phyloP scores from a whole-genome alignment of 2,888 invertebrate genomes.

The Cylloceria caligata region DNA sequence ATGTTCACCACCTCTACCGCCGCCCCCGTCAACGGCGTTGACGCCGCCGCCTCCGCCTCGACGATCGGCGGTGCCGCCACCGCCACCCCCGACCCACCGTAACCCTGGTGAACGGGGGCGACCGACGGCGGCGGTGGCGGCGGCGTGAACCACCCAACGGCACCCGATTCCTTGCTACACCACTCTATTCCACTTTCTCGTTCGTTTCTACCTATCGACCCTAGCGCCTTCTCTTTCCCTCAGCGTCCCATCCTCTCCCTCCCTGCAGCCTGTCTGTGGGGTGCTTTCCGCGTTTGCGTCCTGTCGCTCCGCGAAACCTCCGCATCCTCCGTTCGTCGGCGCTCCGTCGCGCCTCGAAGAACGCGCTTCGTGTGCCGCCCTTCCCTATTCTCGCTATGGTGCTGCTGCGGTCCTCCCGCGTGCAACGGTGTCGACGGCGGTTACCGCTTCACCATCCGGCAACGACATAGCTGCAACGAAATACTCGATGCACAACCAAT shows the following conservation, averaged over 20 bases:
- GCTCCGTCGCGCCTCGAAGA: conserved; percentile 44
- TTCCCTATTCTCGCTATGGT: conserved; percentile 45
- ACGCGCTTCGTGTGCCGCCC: conserved; percentile 45
- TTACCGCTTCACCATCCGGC: conserved; percentile 9
- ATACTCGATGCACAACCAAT: neutral
- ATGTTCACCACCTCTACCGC: conserved; percentile 80
- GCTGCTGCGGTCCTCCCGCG: conserved; percentile 63
- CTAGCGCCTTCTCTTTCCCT: conserved; percentile 32
- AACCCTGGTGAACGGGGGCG: conserved; percentile 57
- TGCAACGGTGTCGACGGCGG: conserved; percentile 39
- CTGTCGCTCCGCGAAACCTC: conserved; percentile 29
- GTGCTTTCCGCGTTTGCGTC: conserved; percentile 61
- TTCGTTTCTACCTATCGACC: conserved; percentile 27
- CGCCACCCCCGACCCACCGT: conserved; percentile 67
- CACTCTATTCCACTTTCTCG: conserved; percentile 26
- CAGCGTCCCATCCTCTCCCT: conserved; percentile 30
- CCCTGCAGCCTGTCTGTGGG: conserved; percentile 19
- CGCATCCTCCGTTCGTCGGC: conserved; percentile 31
- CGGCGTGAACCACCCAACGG: conserved; percentile 5
- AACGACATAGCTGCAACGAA: neutral
- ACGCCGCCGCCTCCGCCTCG: conserved; percentile 72
- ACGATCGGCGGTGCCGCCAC: conserved; percentile 71
- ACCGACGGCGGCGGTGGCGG: neutral
- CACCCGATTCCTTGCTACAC: conserved; percentile 17
- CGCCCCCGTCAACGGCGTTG: conserved; percentile 66